phyloP scores from a whole-genome alignment of 2,797 vertebrate species.

The Carduelis carduelis region DNA sequence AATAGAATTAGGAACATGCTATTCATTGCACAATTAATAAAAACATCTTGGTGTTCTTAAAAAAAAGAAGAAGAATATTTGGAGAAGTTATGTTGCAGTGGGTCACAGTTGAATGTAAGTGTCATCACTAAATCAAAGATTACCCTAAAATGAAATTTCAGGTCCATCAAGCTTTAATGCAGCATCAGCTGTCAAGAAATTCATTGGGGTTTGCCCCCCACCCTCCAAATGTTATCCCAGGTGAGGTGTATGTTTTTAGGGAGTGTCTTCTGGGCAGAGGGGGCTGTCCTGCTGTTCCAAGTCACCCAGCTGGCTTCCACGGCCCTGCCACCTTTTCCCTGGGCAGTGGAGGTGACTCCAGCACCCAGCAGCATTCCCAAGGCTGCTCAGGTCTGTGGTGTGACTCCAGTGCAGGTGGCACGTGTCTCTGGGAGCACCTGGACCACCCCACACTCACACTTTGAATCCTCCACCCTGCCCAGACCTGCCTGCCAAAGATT shows the following conservation, averaged over 20 bases:
- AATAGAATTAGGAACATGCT: neutral
- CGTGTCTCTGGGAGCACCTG: accelerated
- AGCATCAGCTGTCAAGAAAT: neutral
- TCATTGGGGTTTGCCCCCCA: neutral
- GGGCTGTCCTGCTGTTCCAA: neutral
- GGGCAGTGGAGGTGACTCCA: neutral
- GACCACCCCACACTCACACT: accelerated
- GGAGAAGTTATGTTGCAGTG: neutral
- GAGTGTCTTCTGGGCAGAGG: neutral
- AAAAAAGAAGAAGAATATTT: neutral
- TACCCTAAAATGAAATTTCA: neutral
- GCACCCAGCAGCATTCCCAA: neutral
- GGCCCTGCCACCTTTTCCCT: neutral
- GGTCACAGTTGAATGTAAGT: neutral
- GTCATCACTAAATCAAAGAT: neutral
- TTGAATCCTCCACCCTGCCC: accelerated
- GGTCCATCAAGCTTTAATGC: neutral
- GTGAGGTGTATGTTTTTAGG: neutral
- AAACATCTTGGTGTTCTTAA: neutral
- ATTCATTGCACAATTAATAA: neutral
- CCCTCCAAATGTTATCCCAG: neutral
- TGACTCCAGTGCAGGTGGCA: too few relatives aligned
- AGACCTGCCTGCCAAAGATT: neutral
- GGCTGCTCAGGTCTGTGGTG: neutral
- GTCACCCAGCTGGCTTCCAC: neutral